These are phyloP conservation scores for Mola mola DNA, from an alignment of 2,113 vertebrate genomes.

Conservation along the genomic window DNA sequence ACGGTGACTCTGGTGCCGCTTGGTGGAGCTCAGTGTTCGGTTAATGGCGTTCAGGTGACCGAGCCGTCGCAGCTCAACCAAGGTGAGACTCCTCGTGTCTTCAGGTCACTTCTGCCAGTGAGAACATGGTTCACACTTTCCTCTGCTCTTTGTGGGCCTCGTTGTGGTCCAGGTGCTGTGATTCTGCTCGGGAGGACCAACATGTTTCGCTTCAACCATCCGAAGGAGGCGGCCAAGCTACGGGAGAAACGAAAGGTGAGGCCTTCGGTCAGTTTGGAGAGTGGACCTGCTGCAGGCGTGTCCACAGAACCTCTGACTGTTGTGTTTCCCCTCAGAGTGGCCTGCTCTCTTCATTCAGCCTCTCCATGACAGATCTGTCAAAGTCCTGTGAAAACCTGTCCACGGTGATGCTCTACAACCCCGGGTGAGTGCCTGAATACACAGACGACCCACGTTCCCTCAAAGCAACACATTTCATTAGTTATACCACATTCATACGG, in stretches of 20 bases:
- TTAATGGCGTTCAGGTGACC: conserved; percentile 89
- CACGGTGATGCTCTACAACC: conserved; percentile 96
- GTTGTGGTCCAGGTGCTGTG: conserved; percentile 86
- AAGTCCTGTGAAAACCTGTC: conserved; percentile 97
- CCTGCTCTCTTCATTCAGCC: conserved; percentile 85
- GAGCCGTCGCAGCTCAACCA: conserved; percentile 90
- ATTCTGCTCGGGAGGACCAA: conserved; percentile 96
- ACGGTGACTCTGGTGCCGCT: conserved; percentile 89
- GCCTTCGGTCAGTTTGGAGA: too few species aligned
- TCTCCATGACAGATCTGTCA: conserved; percentile 97
- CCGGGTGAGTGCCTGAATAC: conserved; percentile 84
- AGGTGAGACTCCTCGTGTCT: conserved; percentile 80
- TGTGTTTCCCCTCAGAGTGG: neutral
- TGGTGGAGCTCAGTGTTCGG: conserved; percentile 88
- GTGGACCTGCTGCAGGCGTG: neutral
- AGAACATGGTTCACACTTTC: too few species aligned
- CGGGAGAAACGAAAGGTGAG: conserved; percentile 97
- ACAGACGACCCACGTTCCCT: too few species aligned
- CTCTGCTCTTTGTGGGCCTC: neutral
- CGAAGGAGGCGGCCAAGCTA: conserved; percentile 95
- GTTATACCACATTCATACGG: too few species aligned
- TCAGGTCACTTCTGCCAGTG: too few species aligned
- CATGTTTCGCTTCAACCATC: conserved; percentile 99
- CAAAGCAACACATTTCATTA: too few species aligned
- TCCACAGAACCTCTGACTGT: too few species aligned